phyloP scores from a whole-genome alignment of 2,113 vertebrate genomes.

The Pangasianodon gigas region DNA sequence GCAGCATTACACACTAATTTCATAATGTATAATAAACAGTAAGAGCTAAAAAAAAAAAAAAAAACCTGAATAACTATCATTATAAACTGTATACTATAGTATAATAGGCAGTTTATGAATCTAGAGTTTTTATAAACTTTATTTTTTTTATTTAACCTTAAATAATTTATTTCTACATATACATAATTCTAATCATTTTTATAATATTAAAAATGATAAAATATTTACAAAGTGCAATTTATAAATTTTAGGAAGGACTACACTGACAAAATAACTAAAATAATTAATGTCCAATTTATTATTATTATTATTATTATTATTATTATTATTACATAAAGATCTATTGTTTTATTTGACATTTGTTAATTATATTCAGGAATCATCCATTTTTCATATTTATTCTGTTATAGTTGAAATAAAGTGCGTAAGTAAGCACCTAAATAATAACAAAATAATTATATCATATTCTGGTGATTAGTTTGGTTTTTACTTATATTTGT shows the following conservation, averaged over 20 bases:
- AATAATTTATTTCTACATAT: background rate
- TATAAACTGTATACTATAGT: background rate
- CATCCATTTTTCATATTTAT: background rate
- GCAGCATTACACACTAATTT: background rate
- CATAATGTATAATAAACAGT: background rate
- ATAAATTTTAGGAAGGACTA: background rate
- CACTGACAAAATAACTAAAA: background rate
- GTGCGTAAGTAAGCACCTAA: background rate
- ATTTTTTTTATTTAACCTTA: background rate
- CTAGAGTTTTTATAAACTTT: background rate
- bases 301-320: background rate
- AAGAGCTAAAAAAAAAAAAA: background rate
- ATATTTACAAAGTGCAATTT: background rate
- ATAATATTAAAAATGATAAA: background rate
- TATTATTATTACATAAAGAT: background rate
- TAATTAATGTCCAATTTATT: background rate
- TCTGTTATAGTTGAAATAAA: background rate
- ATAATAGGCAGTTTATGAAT: background rate
- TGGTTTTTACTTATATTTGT: background rate
- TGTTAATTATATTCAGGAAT: background rate
- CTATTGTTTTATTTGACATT: background rate
- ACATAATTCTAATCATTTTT: background rate
- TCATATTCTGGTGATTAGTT: background rate
- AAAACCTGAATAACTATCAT: background rate
- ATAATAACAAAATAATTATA: too few species aligned